Evolutionary conservation across 2,113 vertebrate species (phyloP).

Genomic region (Puffinus mauretanicus): DNA sequence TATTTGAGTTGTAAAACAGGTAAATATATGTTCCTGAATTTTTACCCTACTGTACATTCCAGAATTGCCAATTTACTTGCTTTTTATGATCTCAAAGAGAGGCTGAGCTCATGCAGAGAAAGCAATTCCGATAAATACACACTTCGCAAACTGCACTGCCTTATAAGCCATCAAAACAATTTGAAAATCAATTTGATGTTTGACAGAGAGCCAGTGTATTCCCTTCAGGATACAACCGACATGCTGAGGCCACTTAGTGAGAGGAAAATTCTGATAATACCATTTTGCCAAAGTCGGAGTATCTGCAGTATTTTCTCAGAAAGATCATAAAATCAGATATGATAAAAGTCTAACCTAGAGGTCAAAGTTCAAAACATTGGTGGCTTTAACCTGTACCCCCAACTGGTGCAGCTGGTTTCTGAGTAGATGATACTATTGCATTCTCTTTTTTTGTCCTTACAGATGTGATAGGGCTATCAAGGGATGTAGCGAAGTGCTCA

Average conservation of each 20-base stretch:
- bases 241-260: constrained; percentile 67
- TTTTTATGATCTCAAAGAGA: constrained; percentile 26
- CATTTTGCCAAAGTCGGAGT: constrained; percentile 37
- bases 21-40: background rate
- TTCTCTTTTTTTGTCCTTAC: background rate
- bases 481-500: background rate
- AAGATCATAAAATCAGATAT: background rate
- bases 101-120: constrained; percentile 10
- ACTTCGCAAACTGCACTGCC: constrained; percentile 26
- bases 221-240: constrained; percentile 54
- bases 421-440: background rate
- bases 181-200: constrained; percentile 78
- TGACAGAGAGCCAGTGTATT: constrained; percentile 61
- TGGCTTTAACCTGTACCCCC: background rate
- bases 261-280: constrained; percentile 46
- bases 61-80: constrained; percentile 24
- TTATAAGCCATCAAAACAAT: constrained; percentile 70
- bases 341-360: background rate
- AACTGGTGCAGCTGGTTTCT: background rate
- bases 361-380: constrained; percentile 13
- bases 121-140: constrained; percentile 59
- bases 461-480: background rate
- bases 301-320: background rate
- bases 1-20: background rate
- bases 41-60: background rate